These are phyloP conservation scores for Bombus pascuorum DNA, from an alignment of 1,140 invertebrate genomes.

Conservation along the genomic window DNA sequence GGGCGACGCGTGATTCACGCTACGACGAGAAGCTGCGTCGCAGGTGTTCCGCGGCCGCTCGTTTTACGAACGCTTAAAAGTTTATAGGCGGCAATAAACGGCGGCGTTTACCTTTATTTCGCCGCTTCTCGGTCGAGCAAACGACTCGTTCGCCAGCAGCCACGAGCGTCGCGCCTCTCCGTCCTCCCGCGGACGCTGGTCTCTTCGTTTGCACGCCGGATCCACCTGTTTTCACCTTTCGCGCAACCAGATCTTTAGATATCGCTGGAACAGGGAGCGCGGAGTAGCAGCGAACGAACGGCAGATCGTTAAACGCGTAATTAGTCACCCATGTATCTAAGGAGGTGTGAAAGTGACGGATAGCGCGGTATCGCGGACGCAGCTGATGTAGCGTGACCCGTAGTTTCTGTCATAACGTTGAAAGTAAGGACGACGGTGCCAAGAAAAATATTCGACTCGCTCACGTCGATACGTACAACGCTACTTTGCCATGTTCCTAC, in stretches of 20 bases:
- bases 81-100: conserved; percentile 82
- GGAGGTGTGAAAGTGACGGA: neutral
- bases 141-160: conserved; percentile 7
- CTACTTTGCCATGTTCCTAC: no score
- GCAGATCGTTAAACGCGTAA: neutral
- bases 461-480: fast-evolving
- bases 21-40: conserved; percentile 42
- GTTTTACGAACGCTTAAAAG: conserved; percentile 83
- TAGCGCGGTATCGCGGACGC: neutral
- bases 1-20: conserved; percentile 62
- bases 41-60: conserved; percentile 60
- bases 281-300: fast-evolving
- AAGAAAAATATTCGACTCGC: neutral
- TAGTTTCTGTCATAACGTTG: neutral
- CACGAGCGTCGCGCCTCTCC: conserved; percentile 8
- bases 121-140: neutral
- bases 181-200: neutral
- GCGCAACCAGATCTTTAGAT: fast-evolving
- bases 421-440: neutral
- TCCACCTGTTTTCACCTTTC: fast-evolving
- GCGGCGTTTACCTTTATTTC: conserved; percentile 80
- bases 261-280: neutral
- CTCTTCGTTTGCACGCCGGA: neutral
- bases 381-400: fast-evolving
- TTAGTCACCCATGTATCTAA: neutral